Percentiles rank a stretch among this genome's conserved stretches.
phyloP scores from a whole-genome alignment of 2,113 vertebrate species.

The Bubo bubo region DNA sequence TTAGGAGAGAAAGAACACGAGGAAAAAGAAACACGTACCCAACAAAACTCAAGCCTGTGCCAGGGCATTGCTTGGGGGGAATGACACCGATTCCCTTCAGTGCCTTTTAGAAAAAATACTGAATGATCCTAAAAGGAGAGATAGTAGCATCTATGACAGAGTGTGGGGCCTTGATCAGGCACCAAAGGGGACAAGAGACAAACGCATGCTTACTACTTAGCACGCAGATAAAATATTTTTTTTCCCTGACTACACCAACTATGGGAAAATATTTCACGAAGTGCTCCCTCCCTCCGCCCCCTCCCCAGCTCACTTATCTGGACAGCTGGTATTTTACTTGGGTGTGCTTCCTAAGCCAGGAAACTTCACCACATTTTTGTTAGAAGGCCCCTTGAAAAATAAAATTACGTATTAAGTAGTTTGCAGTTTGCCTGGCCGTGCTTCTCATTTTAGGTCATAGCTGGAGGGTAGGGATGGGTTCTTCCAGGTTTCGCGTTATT shows the following conservation, averaged over 20 bases:
- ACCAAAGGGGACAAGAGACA: conserved; percentile 47
- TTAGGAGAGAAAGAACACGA: background rate
- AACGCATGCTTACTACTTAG: conserved; percentile 54
- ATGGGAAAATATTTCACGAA: conserved; percentile 53
- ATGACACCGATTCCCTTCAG: conserved; percentile 22
- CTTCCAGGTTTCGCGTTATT: conserved; percentile 44
- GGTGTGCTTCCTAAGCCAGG: conserved; percentile 63
- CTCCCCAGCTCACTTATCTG: conserved; percentile 56
- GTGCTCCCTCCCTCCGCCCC: conserved; percentile 37
- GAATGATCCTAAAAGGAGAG: conserved; percentile 44
- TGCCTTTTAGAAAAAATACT: conserved; percentile 42
- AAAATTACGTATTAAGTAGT: conserved; percentile 60
- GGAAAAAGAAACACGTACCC: background rate
- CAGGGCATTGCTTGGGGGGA: background rate
- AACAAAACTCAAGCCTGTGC: background rate
- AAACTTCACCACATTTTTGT: conserved; percentile 66
- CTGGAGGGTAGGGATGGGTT: conserved; percentile 55
- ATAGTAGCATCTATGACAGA: conserved; percentile 32
- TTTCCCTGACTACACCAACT: conserved; percentile 46
- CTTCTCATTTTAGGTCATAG: conserved; percentile 49
- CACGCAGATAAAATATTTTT: conserved; percentile 16
- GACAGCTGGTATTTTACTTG: conserved; percentile 66
- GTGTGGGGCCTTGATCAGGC: conserved; percentile 43
- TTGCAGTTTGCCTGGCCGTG: conserved; percentile 36
- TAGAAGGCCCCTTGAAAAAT: conserved; percentile 61